Conservation (phyloP, 2,888 invertebrate genomes). For the Eledona agricola region DNA sequence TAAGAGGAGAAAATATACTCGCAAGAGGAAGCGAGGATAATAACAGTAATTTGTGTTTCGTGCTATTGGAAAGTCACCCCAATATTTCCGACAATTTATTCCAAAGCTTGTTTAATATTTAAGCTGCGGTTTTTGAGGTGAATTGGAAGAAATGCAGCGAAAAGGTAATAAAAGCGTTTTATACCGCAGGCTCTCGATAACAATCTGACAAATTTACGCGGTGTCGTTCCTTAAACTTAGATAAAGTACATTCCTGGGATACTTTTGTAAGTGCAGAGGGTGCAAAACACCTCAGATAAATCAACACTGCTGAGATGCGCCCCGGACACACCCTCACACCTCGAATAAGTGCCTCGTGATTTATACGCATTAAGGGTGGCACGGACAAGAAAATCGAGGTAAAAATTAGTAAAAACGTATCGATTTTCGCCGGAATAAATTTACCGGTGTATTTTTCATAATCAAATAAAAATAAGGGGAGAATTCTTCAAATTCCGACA, state of each 20-base stretch:
- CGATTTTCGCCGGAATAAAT: no score
- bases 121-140: not conserved
- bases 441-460: not conserved
- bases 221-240: conserved; percentile 32
- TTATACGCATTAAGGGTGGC: conserved; percentile 19
- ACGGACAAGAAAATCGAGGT: conserved; percentile 17
- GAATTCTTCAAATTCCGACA: conserved; percentile 20
- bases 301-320: conserved; percentile 37
- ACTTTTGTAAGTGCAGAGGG: conserved; percentile 36
- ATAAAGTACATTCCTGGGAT: conserved; percentile 36
- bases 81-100: conserved; percentile 6
- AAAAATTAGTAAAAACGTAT: conserved; percentile 1
- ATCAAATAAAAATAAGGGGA: no score
- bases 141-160: conserved; percentile 24
- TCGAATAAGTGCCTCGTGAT: conserved; percentile 35
- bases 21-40: conserved; percentile 5
- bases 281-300: conserved; percentile 37
- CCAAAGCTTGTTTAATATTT: conserved; percentile 2
- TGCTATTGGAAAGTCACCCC: conserved; percentile 1
- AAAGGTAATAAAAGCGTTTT: conserved; percentile 41
- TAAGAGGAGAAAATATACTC: conserved; percentile 5
- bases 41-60: conserved; percentile 9
- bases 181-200: conserved; percentile 27
- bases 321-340: conserved; percentile 31
- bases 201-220: conserved; percentile 37